These are phyloP conservation scores for Philaethria dido DNA, from an alignment of 2,888 invertebrate species.

Conservation along the genomic window DNA sequence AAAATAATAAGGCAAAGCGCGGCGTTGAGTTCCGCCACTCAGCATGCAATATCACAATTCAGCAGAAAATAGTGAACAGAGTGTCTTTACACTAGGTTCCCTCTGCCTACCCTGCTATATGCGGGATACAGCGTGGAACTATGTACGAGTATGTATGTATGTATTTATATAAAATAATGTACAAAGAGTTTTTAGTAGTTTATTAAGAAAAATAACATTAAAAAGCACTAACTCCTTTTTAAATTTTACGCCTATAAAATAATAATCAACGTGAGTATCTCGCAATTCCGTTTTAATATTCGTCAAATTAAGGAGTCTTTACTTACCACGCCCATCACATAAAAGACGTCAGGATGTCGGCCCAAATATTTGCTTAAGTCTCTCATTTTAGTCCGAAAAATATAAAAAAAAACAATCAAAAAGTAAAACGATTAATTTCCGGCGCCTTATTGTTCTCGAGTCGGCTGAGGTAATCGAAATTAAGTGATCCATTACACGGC, in stretches of 20 bases:
- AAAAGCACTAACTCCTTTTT: neutral
- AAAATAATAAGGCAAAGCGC: too few species aligned
- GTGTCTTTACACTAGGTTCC: too few species aligned
- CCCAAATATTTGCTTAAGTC: slow-evolving; percentile 31
- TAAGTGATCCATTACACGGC: slow-evolving; percentile 82
- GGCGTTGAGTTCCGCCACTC: too few species aligned
- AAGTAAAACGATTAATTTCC: slow-evolving; percentile 80
- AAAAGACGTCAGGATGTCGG: slow-evolving; percentile 18
- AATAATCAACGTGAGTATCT: slow-evolving; percentile 9
- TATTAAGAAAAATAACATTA: neutral
- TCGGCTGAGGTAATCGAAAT: slow-evolving; percentile 76
- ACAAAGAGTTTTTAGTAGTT: neutral
- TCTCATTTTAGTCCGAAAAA: slow-evolving; percentile 58
- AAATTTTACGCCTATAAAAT: neutral
- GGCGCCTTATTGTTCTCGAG: slow-evolving; percentile 73
- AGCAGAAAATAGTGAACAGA: too few species aligned
- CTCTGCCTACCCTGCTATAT: too few species aligned
- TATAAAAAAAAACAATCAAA: slow-evolving; percentile 64
- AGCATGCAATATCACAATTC: too few species aligned
- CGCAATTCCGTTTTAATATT: neutral
- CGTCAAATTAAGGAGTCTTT: slow-evolving; percentile 4
- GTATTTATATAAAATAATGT: too few species aligned
- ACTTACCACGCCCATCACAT: neutral
- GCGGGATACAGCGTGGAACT: too few species aligned
- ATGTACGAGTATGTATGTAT: too few species aligned